phyloP scores from a whole-genome alignment of 2,113 vertebrate species.

The Danio rerio region GRCz12tu NC_133194.1:4353001-4353500 shows the following conservation, averaged over 20 bases:
- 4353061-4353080: neutral
- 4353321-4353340: neutral
- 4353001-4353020: neutral
- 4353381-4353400: neutral
- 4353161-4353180: slow-evolving; percentile 11
- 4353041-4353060: neutral
- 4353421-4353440: too few species aligned
- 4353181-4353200: slow-evolving; percentile 18
- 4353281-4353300: too few species aligned
- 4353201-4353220: neutral
- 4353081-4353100: neutral
- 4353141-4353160: neutral
- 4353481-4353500: too few species aligned
- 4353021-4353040: slow-evolving; percentile 12
- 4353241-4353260: neutral
- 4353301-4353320: too few species aligned
- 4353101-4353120: slow-evolving; percentile 4
- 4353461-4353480: too few species aligned
- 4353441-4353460: too few species aligned
- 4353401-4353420: neutral
- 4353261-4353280: neutral
- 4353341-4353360: neutral
- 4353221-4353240: neutral
- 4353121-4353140: neutral
- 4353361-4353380: neutral